Evolutionary conservation across 2,113 vertebrate genomes (phyloP).

Genomic region (Antechinus flavipes): DNA sequence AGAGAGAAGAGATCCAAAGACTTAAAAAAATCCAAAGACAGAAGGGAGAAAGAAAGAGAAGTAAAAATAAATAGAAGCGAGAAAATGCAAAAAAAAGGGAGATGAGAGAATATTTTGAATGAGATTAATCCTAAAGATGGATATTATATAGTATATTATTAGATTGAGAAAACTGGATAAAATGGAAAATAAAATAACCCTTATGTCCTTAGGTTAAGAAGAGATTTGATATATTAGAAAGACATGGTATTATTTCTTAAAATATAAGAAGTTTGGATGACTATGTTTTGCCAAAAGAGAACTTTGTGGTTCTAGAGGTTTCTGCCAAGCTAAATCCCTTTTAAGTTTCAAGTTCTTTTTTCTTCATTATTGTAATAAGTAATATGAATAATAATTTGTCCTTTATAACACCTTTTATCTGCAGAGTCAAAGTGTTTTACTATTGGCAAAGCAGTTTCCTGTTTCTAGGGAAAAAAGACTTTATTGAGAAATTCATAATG

Average conservation of each 20-base stretch:
- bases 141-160: neutral
- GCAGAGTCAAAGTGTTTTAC: neutral
- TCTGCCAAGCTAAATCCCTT: slow-evolving; percentile 53
- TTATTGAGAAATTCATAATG: slow-evolving; percentile 20
- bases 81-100: slow-evolving; percentile 24
- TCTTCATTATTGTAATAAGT: slow-evolving; percentile 59
- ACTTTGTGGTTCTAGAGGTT: slow-evolving; percentile 52
- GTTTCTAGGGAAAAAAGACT: slow-evolving; percentile 34
- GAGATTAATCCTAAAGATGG: slow-evolving; percentile 49
- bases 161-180: slow-evolving; percentile 52
- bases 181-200: slow-evolving; percentile 10
- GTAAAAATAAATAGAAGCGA: slow-evolving; percentile 23
- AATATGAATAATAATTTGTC: slow-evolving; percentile 37
- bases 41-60: neutral
- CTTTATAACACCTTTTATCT: slow-evolving; percentile 44
- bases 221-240: slow-evolving; percentile 63
- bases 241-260: slow-evolving; percentile 58
- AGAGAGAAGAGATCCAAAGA: neutral
- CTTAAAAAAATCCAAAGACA: neutral
- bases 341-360: slow-evolving; percentile 24
- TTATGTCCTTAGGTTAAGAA: slow-evolving; percentile 47
- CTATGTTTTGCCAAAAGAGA: slow-evolving; percentile 45
- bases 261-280: slow-evolving; percentile 63
- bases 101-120: slow-evolving; percentile 4
- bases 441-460: slow-evolving; percentile 14